phyloP scores from a whole-genome alignment of 2,888 invertebrate species.

The Dascillus cervinus region DNA sequence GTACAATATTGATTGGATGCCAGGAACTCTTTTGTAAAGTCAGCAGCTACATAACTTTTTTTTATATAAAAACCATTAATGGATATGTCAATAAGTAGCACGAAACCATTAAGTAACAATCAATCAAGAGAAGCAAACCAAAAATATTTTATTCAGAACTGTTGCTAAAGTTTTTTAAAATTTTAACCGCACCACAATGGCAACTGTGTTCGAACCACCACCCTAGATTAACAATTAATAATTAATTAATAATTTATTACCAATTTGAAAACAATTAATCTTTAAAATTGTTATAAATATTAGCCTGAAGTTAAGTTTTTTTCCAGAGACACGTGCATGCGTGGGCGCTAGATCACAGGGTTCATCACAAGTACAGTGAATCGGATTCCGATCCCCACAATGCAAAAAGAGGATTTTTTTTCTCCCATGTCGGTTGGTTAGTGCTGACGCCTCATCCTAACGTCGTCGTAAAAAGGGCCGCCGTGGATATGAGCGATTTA shows the following conservation, averaged over 20 bases:
- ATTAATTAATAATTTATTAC: constrained; percentile 3
- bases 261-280: constrained; percentile 1
- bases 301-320: constrained; percentile 3
- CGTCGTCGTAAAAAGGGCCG: constrained; percentile 59
- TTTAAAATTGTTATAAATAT: not conserved
- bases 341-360: constrained; percentile 81
- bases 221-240: too few species aligned
- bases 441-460: constrained; percentile 76
- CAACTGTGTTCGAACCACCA: not conserved
- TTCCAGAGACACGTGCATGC: constrained; percentile 72
- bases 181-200: not conserved
- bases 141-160: not conserved
- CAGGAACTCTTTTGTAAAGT: too few species aligned
- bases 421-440: constrained; percentile 90
- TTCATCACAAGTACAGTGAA: constrained; percentile 85
- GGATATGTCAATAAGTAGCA: too few species aligned
- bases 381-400: constrained; percentile 82
- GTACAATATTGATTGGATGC: too few species aligned
- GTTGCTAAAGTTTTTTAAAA: not conserved
- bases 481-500: constrained; percentile 64
- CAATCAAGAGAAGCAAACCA: not conserved
- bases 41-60: too few species aligned
- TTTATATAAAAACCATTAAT: too few species aligned
- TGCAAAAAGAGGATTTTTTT: constrained; percentile 66
- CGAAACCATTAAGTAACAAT: too few species aligned